phyloP scores from a whole-genome alignment of 1,140 invertebrate species.

The Aporrectodea caliginosa region DNA sequence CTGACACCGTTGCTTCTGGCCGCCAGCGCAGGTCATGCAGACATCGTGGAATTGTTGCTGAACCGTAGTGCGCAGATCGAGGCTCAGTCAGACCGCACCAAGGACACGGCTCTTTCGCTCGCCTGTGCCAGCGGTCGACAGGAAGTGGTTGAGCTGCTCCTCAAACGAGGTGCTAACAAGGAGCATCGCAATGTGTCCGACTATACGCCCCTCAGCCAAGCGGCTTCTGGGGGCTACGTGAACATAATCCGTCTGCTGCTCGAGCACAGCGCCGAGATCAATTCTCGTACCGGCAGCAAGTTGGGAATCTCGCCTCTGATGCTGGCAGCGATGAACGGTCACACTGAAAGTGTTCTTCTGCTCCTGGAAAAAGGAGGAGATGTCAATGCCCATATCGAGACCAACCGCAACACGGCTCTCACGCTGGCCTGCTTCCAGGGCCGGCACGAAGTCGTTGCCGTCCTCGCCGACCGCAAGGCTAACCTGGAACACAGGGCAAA shows the following conservation, averaged over 20 bases:
- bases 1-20: conserved; percentile 96
- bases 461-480: conserved; percentile 91
- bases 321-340: conserved; percentile 99
- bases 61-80: conserved; percentile 92
- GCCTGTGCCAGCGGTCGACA: conserved; percentile 96
- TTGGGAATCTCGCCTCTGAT: conserved; percentile 97
- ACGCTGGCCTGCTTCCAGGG: conserved; percentile 99
- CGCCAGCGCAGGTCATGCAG: conserved; percentile 93
- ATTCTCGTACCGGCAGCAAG: conserved; percentile 65
- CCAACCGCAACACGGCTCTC: conserved; percentile 96
- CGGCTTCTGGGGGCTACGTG: conserved; percentile 96
- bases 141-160: conserved; percentile 90
- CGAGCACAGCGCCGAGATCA: conserved; percentile 92
- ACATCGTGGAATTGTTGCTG: conserved; percentile 85
- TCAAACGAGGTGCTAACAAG: conserved; percentile 85
- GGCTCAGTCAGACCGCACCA: conserved; percentile 97
- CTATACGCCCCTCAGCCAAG: conserved; percentile 95
- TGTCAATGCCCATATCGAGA: conserved; percentile 99
- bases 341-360: conserved; percentile 92
- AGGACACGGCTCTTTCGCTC: conserved; percentile 94
- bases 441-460: conserved; percentile 92
- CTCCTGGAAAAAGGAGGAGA: conserved; percentile 98
- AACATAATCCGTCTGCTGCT: conserved; percentile 96
- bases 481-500: conserved; percentile 99
- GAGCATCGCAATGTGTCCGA: conserved; percentile 99